These are phyloP conservation scores for Brachionus angularis DNA, from an alignment of 1,140 invertebrate genomes.

Conservation along the genomic window DNA sequence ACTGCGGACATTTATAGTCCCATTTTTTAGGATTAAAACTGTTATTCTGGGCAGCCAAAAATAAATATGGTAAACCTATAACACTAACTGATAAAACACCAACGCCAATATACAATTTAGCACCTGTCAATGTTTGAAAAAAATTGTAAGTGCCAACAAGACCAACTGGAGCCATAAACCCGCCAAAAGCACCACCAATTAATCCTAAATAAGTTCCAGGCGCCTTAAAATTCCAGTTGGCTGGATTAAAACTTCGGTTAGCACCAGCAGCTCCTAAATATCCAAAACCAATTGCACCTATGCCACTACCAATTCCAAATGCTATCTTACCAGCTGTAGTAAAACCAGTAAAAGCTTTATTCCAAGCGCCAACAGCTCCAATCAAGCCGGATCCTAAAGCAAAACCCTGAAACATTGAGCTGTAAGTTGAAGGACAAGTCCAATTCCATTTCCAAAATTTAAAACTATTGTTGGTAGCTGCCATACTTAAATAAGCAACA, in stretches of 20 bases:
- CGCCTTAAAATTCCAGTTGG: not conserved
- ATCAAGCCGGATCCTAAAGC: not conserved
- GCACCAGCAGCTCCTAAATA: not conserved
- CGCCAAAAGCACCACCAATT: not conserved
- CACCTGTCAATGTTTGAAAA: too few relatives aligned
- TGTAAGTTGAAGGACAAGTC: not conserved
- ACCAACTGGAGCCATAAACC: not conserved
- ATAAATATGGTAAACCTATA: too few relatives aligned
- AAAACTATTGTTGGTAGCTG: not conserved
- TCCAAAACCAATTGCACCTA: not conserved
- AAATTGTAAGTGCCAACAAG: not conserved
- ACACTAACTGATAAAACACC: too few relatives aligned
- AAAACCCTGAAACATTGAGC: slow-evolving; percentile 14
- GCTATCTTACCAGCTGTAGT: not conserved
- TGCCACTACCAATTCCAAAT: not conserved
- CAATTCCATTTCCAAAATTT: slow-evolving; percentile 23
- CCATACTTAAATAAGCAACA: slow-evolving; percentile 1
- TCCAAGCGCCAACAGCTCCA: not conserved
- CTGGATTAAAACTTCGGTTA: slow-evolving; percentile 8
- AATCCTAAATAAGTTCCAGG: not conserved
- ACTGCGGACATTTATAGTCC: too few relatives aligned
- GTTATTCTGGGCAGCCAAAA: too few relatives aligned
- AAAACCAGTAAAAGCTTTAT: not conserved
- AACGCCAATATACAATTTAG: too few relatives aligned
- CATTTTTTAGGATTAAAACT: too few relatives aligned